These are phyloP conservation scores for Tretioscincus oriximinensis DNA, from an alignment of 2,113 vertebrate genomes.

Conservation along the genomic window DNA sequence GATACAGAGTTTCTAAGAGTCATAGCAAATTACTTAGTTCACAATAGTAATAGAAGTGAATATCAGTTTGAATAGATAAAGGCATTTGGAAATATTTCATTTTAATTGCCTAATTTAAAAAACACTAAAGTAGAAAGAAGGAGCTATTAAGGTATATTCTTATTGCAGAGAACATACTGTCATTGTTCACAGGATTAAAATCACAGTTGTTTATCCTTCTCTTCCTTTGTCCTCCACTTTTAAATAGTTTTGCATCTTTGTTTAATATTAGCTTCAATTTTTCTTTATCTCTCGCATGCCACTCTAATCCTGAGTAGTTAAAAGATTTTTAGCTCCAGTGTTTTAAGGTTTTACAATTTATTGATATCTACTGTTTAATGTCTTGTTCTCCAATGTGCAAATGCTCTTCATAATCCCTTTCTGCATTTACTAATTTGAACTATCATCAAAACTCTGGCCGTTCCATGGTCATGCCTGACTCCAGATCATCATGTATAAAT, in stretches of 20 bases:
- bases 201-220: not conserved
- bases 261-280: not conserved
- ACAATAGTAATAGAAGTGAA: accelerated
- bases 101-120: not conserved
- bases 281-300: too few relatives aligned
- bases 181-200: not conserved
- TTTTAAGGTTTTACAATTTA: too few relatives aligned
- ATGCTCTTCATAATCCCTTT: too few relatives aligned
- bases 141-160: not conserved
- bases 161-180: not conserved
- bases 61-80: not conserved
- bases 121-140: not conserved
- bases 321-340: too few relatives aligned
- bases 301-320: too few relatives aligned
- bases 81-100: not conserved
- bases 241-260: not conserved
- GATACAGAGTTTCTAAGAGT: not conserved
- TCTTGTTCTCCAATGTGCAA: too few relatives aligned
- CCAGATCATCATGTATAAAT: too few relatives aligned
- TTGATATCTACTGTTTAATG: too few relatives aligned
- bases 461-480: too few relatives aligned
- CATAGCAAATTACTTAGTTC: not conserved
- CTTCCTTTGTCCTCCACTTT: not conserved
- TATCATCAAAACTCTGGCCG: too few relatives aligned
- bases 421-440: too few relatives aligned